Evolutionary conservation across 2,797 vertebrate species (phyloP).

Genomic region (Anomalospiza imberbis): DNA sequence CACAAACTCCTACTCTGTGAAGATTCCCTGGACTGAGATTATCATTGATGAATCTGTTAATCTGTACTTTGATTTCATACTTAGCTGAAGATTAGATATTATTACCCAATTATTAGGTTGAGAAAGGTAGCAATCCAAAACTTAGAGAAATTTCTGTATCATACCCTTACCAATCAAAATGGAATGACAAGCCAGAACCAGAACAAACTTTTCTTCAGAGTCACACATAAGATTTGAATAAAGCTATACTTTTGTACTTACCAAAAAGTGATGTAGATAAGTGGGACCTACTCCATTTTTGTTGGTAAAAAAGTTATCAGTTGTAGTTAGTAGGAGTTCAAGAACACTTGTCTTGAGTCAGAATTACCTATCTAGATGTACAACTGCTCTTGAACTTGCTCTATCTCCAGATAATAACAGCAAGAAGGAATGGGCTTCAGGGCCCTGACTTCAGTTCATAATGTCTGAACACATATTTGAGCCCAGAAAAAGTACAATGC

Average conservation of each 20-base stretch:
- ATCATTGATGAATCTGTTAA: not conserved
- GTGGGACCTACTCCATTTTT: not conserved
- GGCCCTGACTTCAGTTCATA: not conserved
- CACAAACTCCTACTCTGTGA: not conserved
- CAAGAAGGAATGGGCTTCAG: not conserved
- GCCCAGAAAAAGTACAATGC: not conserved
- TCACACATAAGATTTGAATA: not conserved
- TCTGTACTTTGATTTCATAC: not conserved
- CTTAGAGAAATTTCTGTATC: not conserved
- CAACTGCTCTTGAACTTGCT: not conserved
- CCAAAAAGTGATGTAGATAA: not conserved
- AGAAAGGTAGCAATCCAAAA: not conserved
- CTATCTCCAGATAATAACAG: not conserved
- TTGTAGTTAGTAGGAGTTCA: not conserved
- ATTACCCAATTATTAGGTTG: not conserved
- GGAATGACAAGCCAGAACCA: not conserved
- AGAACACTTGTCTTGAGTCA: not conserved
- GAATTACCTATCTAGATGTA: not conserved
- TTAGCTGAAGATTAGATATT: not conserved
- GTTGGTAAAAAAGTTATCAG: not conserved
- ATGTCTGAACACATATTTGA: not conserved
- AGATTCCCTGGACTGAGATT: not conserved
- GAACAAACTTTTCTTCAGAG: not conserved
- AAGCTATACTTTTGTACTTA: not conserved
- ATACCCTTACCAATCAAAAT: not conserved